Evolutionary conservation across 2,888 invertebrate genomes (phyloP).

Genomic region (Hirudinaria manillensis): DNA sequence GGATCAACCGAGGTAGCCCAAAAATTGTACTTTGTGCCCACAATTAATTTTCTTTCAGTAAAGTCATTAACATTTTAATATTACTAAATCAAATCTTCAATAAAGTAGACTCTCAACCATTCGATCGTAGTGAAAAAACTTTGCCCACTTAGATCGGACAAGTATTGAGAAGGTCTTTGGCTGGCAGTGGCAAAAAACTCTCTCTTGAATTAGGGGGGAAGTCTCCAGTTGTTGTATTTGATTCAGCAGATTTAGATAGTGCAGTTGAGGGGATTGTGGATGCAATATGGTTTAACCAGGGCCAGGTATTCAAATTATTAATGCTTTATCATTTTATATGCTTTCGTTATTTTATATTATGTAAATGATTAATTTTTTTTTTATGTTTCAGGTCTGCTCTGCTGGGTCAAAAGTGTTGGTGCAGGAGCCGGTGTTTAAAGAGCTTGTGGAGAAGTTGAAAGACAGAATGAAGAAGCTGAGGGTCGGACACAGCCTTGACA

Average conservation of each 20-base stretch:
- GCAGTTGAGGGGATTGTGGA: slow-evolving; percentile 57
- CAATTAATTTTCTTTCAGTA: not conserved
- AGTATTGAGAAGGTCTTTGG: slow-evolving; percentile 48
- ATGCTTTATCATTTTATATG: too few species aligned
- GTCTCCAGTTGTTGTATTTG: slow-evolving; percentile 59
- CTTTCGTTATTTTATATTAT: not conserved
- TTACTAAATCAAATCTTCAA: not conserved
- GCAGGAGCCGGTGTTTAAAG: slow-evolving; percentile 58
- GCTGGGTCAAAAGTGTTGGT: slow-evolving; percentile 57
- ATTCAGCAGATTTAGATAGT: slow-evolving; percentile 60
- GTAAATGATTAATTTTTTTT: not conserved
- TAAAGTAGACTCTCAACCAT: not conserved
- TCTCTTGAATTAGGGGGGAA: slow-evolving; percentile 55
- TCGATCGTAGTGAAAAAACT: not conserved
- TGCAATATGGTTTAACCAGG: slow-evolving; percentile 59
- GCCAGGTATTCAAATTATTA: slow-evolving; percentile 53
- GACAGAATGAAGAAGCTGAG: slow-evolving; percentile 52
- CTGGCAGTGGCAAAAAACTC: slow-evolving; percentile 53
- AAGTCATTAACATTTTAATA: not conserved
- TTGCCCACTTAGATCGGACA: slow-evolving; percentile 48
- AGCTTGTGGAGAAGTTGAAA: slow-evolving; percentile 56
- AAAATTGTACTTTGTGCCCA: not conserved
- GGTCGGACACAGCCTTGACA: slow-evolving; percentile 55
- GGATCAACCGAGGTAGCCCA: slow-evolving; percentile 51
- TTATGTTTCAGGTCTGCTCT: slow-evolving; percentile 56